These are phyloP conservation scores for Emmelina monodactyla DNA, from an alignment of 2,888 invertebrate genomes.

Conservation along the genomic window DNA sequence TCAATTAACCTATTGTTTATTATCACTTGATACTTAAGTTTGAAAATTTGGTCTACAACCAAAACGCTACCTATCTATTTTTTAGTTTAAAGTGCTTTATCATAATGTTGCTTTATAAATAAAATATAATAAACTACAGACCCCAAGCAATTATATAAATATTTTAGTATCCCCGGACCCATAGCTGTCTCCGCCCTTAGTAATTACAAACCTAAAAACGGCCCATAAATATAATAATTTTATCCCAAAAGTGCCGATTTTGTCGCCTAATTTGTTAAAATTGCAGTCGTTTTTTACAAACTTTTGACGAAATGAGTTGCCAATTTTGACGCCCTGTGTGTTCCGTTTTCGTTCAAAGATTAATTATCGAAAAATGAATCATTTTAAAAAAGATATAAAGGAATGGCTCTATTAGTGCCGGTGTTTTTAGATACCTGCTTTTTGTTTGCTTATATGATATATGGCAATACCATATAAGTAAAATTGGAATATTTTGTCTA, in stretches of 20 bases:
- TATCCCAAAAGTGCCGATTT: constrained; percentile 46
- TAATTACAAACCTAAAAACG: constrained; percentile 33
- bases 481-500: too few relatives aligned
- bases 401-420: constrained; percentile 38
- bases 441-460: too few relatives aligned
- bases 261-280: constrained; percentile 62
- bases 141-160: too few relatives aligned
- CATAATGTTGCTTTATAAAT: too few relatives aligned
- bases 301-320: constrained; percentile 52
- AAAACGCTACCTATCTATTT: too few relatives aligned
- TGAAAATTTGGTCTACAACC: too few relatives aligned
- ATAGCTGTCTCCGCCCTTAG: constrained; percentile 29
- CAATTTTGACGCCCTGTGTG: constrained; percentile 44
- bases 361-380: constrained; percentile 44
- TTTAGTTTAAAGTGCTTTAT: too few relatives aligned
- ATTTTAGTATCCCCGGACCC: constrained; percentile 12
- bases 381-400: constrained; percentile 30
- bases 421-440: too few relatives aligned
- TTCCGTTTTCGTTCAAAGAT: constrained; percentile 30
- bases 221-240: constrained; percentile 41
- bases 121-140: too few relatives aligned
- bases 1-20: too few relatives aligned
- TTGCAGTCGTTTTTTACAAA: constrained; percentile 27
- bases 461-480: too few relatives aligned
- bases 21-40: too few relatives aligned